Percentiles rank a stretch among this genome's conserved stretches.
phyloP scores from a whole-genome alignment of 2,797 vertebrate genomes.

The Sebastes steindachneri region DNA sequence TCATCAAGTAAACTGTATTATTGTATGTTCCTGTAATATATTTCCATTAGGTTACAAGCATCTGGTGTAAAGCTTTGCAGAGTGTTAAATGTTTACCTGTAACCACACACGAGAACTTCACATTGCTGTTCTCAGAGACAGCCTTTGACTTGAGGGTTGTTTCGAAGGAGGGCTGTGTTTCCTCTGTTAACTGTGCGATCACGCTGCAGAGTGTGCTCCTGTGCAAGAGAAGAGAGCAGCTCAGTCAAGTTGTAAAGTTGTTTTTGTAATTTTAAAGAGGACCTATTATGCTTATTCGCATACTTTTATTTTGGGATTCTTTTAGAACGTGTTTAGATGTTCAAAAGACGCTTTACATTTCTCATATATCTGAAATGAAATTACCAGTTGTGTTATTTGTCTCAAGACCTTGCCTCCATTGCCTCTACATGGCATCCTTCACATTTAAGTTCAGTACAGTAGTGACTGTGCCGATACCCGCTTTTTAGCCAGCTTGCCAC shows the following conservation, averaged over 20 bases:
- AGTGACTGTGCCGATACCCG: neutral
- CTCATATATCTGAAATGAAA: neutral
- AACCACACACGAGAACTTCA: slow-evolving; percentile 94
- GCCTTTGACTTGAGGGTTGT: slow-evolving; percentile 93
- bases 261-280: neutral
- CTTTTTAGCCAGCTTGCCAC: neutral
- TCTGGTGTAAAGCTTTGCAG: neutral
- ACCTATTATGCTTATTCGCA: no score
- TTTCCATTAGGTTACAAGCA: neutral
- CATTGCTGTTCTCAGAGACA: slow-evolving; percentile 91
- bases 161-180: slow-evolving; percentile 94
- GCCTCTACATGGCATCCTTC: neutral
- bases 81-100: slow-evolving; percentile 84
- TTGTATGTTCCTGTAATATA: neutral
- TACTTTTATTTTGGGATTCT: no score
- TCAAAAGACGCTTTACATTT: no score
- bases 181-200: slow-evolving; percentile 95
- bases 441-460: neutral
- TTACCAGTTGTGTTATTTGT: neutral
- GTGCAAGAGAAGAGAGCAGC: slow-evolving; percentile 1
- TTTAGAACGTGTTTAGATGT: no score
- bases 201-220: slow-evolving; percentile 98
- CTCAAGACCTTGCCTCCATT: neutral
- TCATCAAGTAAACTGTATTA: neutral
- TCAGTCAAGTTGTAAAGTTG: neutral